Base-by-base conservation (phyloP, 2,113 vertebrate species). In the Agelaius phoeniceus region DNA sequence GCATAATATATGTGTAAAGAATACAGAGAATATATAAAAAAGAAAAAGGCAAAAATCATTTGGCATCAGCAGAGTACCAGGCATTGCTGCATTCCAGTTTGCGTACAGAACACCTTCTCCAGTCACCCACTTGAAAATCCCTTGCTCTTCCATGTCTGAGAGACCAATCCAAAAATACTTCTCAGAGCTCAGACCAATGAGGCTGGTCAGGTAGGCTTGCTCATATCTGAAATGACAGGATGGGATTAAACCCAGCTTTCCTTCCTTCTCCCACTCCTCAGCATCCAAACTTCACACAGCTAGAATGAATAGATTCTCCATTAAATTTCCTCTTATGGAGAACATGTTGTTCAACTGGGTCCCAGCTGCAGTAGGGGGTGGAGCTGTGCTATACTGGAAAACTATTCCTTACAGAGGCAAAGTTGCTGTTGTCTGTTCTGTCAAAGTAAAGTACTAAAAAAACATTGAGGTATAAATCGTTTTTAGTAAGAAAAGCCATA, bases 81-180 rank as follows among this genome's bases (percentile, higher is more conserved):
- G 99, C 98, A 99, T 99, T 59, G 98, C 98, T 1, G 97, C 66
- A 14, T 99, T 99, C 97, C 99, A 99, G 97, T 99, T 98, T 41
- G 98, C 99, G 94, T 99, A 99, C 15, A 91, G 96, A 84, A 99
- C 98, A 4, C 67, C 83, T 94, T 98, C 97, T 12, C 83, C 91
- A 10, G 97, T 98, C 11, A 93, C 98, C 98, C 99, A 99, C 41
- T 93, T 96, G 82, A 99, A 99, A 24, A 68, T 97, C n/a, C 94
- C 96, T 78, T 41, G 97, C 37, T 98, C 96, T 28, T 95, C 97
- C 15, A 66, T 94, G 74, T 99, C 98, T 33, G 98, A 98, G 62
- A 99, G 96, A 55, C 99, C 98, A 44, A 96, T 98, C 99, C 99
- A 99, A 94, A 99, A 99, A 92, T 98, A 99, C 66, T 98, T 98